A percentile compares a stretch with the other conserved stretches of the same genome.
These are phyloP conservation scores for Iguana delicatissima DNA, from an alignment of 2,797 vertebrate genomes.

Conservation along the genomic window DNA sequence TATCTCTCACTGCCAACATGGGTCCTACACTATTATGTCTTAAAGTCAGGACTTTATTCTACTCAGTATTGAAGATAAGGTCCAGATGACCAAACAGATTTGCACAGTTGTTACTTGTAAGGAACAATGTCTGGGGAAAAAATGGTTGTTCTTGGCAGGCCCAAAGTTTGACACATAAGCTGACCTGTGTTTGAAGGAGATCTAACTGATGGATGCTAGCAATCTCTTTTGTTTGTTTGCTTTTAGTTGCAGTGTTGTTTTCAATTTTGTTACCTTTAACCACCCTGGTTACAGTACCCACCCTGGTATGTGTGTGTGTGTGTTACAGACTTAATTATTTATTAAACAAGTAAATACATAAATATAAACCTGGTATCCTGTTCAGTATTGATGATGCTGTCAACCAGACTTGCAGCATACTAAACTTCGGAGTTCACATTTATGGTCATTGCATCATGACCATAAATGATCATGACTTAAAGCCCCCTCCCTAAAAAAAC, in stretches of 20 bases:
- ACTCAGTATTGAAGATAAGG: not conserved
- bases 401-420: too few relatives aligned
- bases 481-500: too few relatives aligned
- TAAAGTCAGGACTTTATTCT: not conserved
- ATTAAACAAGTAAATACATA: too few relatives aligned
- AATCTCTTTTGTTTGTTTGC: not conserved
- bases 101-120: not conserved
- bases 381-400: too few relatives aligned
- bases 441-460: too few relatives aligned
- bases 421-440: too few relatives aligned
- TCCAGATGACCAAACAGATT: not conserved
- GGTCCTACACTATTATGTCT: not conserved
- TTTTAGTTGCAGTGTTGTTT: not conserved
- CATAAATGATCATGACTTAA: too few relatives aligned
- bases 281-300: not conserved
- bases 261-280: not conserved
- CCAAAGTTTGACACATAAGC: too few relatives aligned
- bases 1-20: slow-evolving; percentile 39
- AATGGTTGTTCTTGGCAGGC: not conserved
- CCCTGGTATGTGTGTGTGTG: too few relatives aligned
- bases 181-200: not conserved
- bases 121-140: not conserved
- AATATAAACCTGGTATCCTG: too few relatives aligned
- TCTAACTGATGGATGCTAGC: not conserved
- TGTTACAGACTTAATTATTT: too few relatives aligned